phyloP scores from a whole-genome alignment of 2,888 invertebrate genomes.

The Euplexia lucipara region DNA sequence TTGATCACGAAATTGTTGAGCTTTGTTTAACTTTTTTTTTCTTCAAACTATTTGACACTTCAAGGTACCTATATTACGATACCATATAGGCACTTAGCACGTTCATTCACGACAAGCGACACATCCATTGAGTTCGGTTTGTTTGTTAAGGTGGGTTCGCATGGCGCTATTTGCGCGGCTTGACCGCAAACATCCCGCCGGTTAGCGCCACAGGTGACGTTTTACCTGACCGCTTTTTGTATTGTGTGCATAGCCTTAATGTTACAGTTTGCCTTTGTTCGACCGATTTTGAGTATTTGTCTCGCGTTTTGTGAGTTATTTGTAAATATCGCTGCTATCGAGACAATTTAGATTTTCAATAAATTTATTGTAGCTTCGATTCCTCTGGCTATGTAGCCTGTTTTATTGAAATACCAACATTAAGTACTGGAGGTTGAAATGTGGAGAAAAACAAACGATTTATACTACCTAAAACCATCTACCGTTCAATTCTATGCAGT shows the following conservation, averaged over 20 bases:
- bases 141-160: constrained; percentile 84
- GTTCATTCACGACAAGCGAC: constrained; percentile 80
- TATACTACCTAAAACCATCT: constrained; percentile 15
- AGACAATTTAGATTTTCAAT: background rate
- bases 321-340: constrained; percentile 31
- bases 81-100: constrained; percentile 66
- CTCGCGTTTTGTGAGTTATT: constrained; percentile 51
- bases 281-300: constrained; percentile 52
- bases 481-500: constrained; percentile 15
- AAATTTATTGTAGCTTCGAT: background rate
- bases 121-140: constrained; percentile 76
- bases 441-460: constrained; percentile 15
- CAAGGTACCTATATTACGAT: constrained; percentile 49
- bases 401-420: constrained; percentile 2
- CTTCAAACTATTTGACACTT: constrained; percentile 52
- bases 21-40: constrained; percentile 37
- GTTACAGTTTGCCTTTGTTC: constrained; percentile 68
- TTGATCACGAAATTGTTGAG: constrained; percentile 25
- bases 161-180: constrained; percentile 79
- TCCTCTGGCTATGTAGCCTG: background rate
- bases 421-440: background rate
- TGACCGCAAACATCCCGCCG: constrained; percentile 75
- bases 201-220: constrained; percentile 87
- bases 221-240: constrained; percentile 82
- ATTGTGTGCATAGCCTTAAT: constrained; percentile 75